Conservation (phyloP, 2,888 invertebrate genomes). For the Sarcophaga subvicina region DNA sequence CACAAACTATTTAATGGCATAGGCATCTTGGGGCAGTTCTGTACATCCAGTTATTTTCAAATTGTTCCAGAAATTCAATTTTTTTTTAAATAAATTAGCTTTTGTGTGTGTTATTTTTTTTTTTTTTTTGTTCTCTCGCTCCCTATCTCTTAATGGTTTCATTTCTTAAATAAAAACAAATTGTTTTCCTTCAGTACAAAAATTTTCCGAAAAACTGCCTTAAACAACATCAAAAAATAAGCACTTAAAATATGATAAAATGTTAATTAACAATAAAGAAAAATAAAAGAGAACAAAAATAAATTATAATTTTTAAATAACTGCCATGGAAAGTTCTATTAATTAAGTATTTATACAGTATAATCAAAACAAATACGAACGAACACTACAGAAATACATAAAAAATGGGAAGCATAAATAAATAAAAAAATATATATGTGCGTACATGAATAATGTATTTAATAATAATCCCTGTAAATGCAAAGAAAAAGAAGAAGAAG, state of each 20-base stretch:
- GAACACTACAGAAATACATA: neutral
- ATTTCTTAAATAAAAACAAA: too few relatives aligned
- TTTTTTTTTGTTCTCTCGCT: too few relatives aligned
- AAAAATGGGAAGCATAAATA: neutral
- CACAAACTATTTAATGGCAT: too few relatives aligned
- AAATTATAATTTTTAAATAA: constrained; percentile 8
- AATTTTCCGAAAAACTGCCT: too few relatives aligned
- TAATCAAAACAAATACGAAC: too few relatives aligned
- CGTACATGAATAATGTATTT: constrained; percentile 28
- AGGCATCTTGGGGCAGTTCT: too few relatives aligned
- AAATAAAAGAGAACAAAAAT: neutral
- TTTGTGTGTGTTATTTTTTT: too few relatives aligned
- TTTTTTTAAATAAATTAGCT: too few relatives aligned
- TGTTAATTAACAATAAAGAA: neutral
- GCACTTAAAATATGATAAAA: constrained; percentile 1
- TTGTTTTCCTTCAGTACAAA: too few relatives aligned
- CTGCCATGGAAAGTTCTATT: neutral
- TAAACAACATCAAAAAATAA: neutral
- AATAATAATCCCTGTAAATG: constrained; percentile 16
- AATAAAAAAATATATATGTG: neutral
- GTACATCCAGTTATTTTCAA: too few relatives aligned
- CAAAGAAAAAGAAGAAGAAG: neutral
- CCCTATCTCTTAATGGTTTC: too few relatives aligned
- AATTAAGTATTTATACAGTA: neutral
- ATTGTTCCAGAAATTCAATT: too few relatives aligned